Evolutionary conservation across 2,797 vertebrate species (phyloP).

Genomic region (Eurystomus glaucurus): DNA sequence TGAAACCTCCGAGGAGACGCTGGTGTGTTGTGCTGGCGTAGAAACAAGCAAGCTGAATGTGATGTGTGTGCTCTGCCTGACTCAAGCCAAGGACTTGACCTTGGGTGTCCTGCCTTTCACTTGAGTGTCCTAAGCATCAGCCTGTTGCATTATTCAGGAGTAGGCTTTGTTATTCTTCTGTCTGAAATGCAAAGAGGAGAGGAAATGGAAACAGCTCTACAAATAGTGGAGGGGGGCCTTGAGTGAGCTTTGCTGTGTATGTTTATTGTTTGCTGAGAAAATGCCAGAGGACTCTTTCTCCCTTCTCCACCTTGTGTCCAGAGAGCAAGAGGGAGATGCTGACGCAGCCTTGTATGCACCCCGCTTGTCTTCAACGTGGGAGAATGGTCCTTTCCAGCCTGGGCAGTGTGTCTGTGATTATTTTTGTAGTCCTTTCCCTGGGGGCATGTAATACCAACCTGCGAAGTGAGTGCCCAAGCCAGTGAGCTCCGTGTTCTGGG

Average conservation of each 20-base stretch:
- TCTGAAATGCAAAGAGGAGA: neutral
- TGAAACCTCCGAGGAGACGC: neutral
- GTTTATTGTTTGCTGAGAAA: neutral
- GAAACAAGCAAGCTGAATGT: neutral
- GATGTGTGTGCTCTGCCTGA: neutral
- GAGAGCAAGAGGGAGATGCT: neutral
- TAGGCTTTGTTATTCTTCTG: neutral
- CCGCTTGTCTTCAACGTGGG: accelerated
- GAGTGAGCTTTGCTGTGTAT: neutral
- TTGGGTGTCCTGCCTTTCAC: neutral
- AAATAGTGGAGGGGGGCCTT: neutral
- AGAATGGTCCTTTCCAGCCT: neutral
- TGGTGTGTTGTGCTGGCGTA: neutral
- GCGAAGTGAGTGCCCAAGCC: neutral
- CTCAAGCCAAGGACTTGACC: neutral
- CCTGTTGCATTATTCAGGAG: neutral
- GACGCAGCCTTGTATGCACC: neutral
- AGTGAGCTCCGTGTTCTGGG: neutral
- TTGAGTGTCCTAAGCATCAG: neutral
- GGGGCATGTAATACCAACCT: neutral
- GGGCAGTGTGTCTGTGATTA: neutral
- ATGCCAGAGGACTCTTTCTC: neutral
- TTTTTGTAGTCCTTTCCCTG: neutral
- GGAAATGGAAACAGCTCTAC: neutral
- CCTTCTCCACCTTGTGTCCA: neutral